Conservation (phyloP, 1,140 invertebrate genomes). For the Subanguina moxae region DNA sequence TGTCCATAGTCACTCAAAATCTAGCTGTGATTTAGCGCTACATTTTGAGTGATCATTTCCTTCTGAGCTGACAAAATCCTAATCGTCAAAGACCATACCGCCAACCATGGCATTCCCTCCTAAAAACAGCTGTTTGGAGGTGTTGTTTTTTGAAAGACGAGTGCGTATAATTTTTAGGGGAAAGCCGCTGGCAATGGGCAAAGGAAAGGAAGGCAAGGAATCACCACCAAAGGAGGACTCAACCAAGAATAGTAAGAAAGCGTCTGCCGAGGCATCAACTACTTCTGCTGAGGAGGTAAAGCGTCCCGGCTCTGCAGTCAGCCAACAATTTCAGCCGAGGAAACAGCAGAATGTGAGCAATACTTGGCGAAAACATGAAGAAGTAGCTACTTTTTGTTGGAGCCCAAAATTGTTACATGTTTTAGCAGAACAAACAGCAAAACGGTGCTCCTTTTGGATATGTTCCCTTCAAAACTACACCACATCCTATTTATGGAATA, state of each 20-base stretch:
- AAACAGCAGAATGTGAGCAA: conserved; percentile 30
- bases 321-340: conserved; percentile 32
- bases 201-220: not conserved
- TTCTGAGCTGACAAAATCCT: no score
- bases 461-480: conserved; percentile 31
- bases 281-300: conserved; percentile 9
- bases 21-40: no score
- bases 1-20: no score
- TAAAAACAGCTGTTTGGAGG: no score
- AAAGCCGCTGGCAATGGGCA: not conserved
- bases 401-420: not conserved
- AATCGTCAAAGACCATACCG: no score
- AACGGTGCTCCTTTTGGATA: conserved; percentile 23
- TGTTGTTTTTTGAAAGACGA: no score
- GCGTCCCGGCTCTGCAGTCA: conserved; percentile 32
- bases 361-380: conserved; percentile 29
- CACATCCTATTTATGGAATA: conserved; percentile 25
- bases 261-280: not conserved
- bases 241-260: not conserved
- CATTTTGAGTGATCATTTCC: no score
- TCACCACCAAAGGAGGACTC: not conserved
- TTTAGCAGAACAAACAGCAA: conserved; percentile 5
- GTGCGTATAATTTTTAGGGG: no score
- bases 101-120: no score
- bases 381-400: no score